Percentiles rank a stretch among this genome's conserved stretches.
phyloP scores from a whole-genome alignment of 2,113 vertebrate genomes.

The Mystacornis crossleyi region DNA sequence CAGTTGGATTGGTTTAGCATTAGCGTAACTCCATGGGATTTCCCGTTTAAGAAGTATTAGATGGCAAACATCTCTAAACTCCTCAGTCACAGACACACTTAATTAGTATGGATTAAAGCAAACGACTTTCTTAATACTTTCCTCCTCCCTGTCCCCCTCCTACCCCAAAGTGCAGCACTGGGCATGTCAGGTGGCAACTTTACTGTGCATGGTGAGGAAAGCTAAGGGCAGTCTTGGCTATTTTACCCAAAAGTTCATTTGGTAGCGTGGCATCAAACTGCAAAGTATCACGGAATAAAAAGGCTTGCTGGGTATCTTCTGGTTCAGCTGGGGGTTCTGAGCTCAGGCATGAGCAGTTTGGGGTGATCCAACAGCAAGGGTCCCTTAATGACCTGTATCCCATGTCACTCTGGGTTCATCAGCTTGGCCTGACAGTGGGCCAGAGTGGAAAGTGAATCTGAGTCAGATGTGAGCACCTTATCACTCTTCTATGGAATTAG shows the following conservation, averaged over 20 bases:
- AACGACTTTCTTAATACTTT: not conserved
- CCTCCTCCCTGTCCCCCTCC: not conserved
- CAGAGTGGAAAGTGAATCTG: not conserved
- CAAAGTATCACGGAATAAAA: not conserved
- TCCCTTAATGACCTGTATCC: not conserved
- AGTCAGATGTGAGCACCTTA: not conserved
- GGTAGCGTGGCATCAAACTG: not conserved
- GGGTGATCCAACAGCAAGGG: not conserved
- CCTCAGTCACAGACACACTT: not conserved
- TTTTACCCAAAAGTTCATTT: not conserved
- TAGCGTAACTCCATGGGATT: not conserved
- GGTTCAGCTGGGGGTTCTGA: not conserved
- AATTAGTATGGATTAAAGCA: not conserved
- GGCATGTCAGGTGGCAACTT: not conserved
- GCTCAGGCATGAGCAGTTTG: not conserved
- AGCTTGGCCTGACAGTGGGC: not conserved
- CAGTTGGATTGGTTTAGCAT: not conserved
- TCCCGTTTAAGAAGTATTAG: not conserved
- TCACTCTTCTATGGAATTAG: not conserved
- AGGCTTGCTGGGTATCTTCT: not conserved
- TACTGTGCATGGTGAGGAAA: not conserved
- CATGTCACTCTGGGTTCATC: not conserved
- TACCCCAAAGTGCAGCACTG: not conserved
- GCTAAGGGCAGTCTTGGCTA: not conserved
- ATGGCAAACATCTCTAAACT: not conserved